Conservation (phyloP, 1,140 invertebrate species). For the Zophobas morio region DNA sequence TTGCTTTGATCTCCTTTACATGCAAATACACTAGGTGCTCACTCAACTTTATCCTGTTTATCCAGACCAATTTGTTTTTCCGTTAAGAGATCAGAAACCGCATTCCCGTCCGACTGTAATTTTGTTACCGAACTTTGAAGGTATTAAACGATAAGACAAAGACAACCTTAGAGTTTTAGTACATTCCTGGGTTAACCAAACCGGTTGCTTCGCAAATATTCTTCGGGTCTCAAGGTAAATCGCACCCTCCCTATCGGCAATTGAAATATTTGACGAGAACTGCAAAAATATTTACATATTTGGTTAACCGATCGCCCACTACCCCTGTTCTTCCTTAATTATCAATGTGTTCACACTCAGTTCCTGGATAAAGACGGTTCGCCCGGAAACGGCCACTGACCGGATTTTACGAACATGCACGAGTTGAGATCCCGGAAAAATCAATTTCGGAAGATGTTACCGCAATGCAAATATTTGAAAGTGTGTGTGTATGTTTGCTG, state of each 20-base stretch:
- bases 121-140: no score
- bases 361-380: background rate
- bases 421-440: slow-evolving; percentile 16
- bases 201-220: no score
- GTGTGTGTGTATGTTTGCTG: slow-evolving; percentile 11
- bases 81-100: no score
- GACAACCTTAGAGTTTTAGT: no score
- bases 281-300: slow-evolving; percentile 10
- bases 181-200: no score
- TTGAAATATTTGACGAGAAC: background rate
- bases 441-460: slow-evolving; percentile 16
- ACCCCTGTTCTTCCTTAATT: slow-evolving; percentile 2
- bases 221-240: background rate
- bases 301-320: background rate
- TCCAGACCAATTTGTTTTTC: no score
- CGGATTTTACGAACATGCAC: background rate
- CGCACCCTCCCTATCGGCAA: background rate
- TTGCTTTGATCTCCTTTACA: no score
- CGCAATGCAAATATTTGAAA: slow-evolving; percentile 12
- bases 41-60: no score
- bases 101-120: no score
- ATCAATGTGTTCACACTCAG: background rate
- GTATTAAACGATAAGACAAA: no score
- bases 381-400: slow-evolving; percentile 8
- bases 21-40: no score